Base-by-base conservation (phyloP, 2,113 vertebrate species). In the Carlito syrichta region DNA sequence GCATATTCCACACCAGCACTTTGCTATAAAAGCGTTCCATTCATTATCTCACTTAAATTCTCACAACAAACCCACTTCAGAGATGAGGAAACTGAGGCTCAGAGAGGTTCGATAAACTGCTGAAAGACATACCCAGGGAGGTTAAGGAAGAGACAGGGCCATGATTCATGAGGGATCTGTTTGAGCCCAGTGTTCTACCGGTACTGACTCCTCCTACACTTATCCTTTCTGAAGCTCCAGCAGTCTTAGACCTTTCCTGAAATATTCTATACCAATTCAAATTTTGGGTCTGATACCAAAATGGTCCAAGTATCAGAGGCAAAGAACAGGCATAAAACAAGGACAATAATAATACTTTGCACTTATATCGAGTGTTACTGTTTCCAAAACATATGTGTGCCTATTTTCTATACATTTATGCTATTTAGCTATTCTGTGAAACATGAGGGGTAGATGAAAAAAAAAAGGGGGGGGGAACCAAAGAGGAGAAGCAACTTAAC, bases 241-340 rank as follows among this genome's bases (percentile, higher is more conserved):
- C 85, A 32, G 35, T 35, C 5, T 91, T 82, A 11, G 13, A 81
- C 88, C 30, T 43, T 17, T 84, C 32, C 40, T 82, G 19, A 30
- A 86, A 30, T 71, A 4, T 66, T 90, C 38, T 69, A 45, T 76
- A 77, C 23, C 45, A 95, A 54, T 79, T 63, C 19, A 69, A 54
- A 52, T 91, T 87, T 62, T 8, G 0, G 74, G 3, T 58, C 40
- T 63, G 25, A 69, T 5, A 66, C 38, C 40, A 78, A 93, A 68
- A 89, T 66, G 54, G 19, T n/a, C 16, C 38, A 77, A 50, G 19
- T 22, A 83, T 8, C 22, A 66, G 45, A 77, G 38, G 50, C 45
- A 86, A 95, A 68, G 83, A 94, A 11, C 11, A 89, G 10, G 27
- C 30, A 81, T 45, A 94, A 91, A 95, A 93, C 8, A 89, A 78